phyloP scores from a whole-genome alignment of 2,797 vertebrate genomes.

The Sebastes paucispinis region DNA sequence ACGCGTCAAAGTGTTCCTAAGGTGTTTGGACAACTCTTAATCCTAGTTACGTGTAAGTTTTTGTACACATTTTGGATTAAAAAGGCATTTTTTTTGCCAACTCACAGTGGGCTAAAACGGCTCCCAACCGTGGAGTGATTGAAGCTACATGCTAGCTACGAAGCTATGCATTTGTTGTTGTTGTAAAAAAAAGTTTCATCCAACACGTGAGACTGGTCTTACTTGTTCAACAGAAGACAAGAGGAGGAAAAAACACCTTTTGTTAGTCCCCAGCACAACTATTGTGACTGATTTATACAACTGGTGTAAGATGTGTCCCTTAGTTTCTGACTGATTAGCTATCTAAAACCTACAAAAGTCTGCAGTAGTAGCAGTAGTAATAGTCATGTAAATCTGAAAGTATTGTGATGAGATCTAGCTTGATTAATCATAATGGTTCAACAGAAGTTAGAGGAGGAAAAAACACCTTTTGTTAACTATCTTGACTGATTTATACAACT shows the following conservation, averaged over 20 bases:
- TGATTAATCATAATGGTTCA: slow-evolving; percentile 34
- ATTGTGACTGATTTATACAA: background rate
- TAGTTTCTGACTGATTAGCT: background rate
- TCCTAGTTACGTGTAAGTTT: background rate
- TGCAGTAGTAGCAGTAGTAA: background rate
- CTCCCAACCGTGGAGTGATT: slow-evolving; percentile 37
- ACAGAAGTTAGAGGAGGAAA: background rate
- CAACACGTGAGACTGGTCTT: slow-evolving; percentile 34
- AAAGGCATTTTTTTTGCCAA: slow-evolving; percentile 44
- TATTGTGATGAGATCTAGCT: slow-evolving; percentile 6
- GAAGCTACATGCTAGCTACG: slow-evolving; percentile 26
- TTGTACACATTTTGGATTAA: background rate
- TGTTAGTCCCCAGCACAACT: background rate
- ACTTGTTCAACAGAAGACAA: slow-evolving; percentile 29
- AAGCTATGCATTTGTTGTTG: slow-evolving; percentile 27
- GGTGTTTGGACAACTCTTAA: background rate
- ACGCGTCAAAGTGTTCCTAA: background rate
- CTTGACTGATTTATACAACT: background rate
- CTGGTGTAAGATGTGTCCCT: background rate
- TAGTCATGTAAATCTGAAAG: slow-evolving; percentile 5
- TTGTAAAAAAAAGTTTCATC: slow-evolving; percentile 39
- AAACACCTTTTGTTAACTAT: no score
- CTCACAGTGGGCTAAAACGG: slow-evolving; percentile 54
- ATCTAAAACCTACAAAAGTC: background rate
- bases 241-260: background rate